Evolutionary conservation across 2,888 invertebrate species (phyloP).

Genomic region (Amblyjoppa proteus): DNA sequence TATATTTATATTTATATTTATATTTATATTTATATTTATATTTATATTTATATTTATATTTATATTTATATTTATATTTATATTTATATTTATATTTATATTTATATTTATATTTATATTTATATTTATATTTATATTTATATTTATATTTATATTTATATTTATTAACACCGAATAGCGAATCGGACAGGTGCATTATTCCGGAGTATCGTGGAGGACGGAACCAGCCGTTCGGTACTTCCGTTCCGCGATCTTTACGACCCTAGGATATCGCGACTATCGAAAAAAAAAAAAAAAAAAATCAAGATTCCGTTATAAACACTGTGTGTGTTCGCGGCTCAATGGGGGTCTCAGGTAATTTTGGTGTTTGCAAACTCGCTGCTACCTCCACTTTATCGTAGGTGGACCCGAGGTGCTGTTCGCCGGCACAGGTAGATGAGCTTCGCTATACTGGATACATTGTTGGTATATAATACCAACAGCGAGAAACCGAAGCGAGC

Average conservation of each 20-base stretch:
- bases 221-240: conserved; percentile 11
- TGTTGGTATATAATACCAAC: conserved; percentile 18
- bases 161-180: no score
- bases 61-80: no score
- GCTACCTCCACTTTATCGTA: conserved; percentile 72
- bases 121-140: neutral
- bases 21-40: no score
- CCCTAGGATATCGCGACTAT: neutral
- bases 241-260: conserved; percentile 36
- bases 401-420: conserved; percentile 60
- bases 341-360: conserved; percentile 73
- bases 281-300: conserved; percentile 51
- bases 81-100: no score
- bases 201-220: neutral
- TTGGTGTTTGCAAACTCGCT: conserved; percentile 78
- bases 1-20: no score
- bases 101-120: no score
- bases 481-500: conserved; percentile 54
- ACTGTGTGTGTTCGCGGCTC: conserved; percentile 32
- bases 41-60: no score
- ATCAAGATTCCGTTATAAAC: neutral
- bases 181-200: neutral
- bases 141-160: neutral
- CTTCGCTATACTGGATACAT: neutral
- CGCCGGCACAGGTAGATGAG: conserved; percentile 48